Conservation (phyloP, 2,797 vertebrate species). For the Parambassis ranga region DNA sequence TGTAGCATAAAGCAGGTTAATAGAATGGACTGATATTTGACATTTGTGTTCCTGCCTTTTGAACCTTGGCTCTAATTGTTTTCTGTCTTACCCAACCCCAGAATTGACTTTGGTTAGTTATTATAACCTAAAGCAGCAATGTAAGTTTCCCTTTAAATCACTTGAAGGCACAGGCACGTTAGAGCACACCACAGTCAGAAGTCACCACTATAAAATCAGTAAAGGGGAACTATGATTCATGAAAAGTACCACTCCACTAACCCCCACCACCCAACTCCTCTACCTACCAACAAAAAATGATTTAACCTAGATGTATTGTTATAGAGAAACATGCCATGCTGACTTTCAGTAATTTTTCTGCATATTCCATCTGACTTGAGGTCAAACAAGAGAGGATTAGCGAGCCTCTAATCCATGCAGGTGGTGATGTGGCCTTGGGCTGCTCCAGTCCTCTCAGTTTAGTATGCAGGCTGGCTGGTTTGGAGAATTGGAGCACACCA, state of each 20-base stretch:
- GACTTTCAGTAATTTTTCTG: constrained; percentile 45
- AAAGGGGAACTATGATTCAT: constrained; percentile 22
- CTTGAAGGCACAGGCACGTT: neutral
- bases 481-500: constrained; percentile 56
- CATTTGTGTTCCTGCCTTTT: neutral
- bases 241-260: constrained; percentile 12
- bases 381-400: constrained; percentile 67
- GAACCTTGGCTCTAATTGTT: too few relatives aligned
- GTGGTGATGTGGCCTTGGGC: constrained; percentile 56
- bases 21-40: too few relatives aligned
- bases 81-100: too few relatives aligned
- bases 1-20: too few relatives aligned
- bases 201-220: constrained; percentile 15
- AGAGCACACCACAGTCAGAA: neutral
- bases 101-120: neutral
- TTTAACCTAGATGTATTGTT: constrained; percentile 42
- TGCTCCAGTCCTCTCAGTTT: constrained; percentile 48
- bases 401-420: constrained; percentile 53
- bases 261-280: neutral
- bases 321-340: constrained; percentile 26
- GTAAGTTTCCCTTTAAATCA: constrained; percentile 29
- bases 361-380: constrained; percentile 58
- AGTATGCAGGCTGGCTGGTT: constrained; percentile 67
- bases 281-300: neutral
- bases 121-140: too few relatives aligned